Base-by-base conservation (phyloP, 2,888 invertebrate genomes). In the Archips xylosteana region DNA sequence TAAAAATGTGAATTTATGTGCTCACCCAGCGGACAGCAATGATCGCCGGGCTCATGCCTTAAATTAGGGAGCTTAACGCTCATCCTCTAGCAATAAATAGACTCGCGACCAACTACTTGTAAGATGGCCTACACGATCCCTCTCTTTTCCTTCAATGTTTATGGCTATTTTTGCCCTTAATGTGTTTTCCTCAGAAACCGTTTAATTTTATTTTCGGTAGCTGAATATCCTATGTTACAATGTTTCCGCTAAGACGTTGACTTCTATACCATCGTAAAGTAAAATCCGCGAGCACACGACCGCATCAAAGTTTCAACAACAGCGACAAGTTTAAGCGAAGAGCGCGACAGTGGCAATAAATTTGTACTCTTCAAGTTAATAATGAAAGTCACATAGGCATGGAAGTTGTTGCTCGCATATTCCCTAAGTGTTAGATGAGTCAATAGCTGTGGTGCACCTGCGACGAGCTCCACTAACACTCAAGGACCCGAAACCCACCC, bases 1-100 rank as follows among this genome's bases (percentile, higher is more conserved):
- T 91, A 90, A 92, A 92, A 92, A 92, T 91, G 92, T 88, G 92
- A 91, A 92, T 93, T 93, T 93, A 93, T 92, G 89, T 88, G 83
- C 83, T 83, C 87, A 81, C 86, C 89, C 87, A 82, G 81, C 86
- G 89, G 89, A 86, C 90, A 87, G 90, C 92, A 89, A 93, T 92
- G 92, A 93, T 93, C 91, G 91, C 85, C 83, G 83, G 87, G 89
- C 90, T 92, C 91, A 87, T 88, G 87, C 89, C 91, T 90, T 92
- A 93, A 92, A 92, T 93, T 92, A 91, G 90, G 89, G 87, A 91
- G 89, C 90, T 92, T 92, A 90, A 90, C 91, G 91, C 87, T 91
- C 87, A 91, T 92, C 91, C 91, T 85, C 88, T 85, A 83, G 85
- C 87, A 88, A 91, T 92, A 91, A 92, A 92, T 91, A 92, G 85